These are phyloP conservation scores for Macrostomum lignano DNA, from an alignment of 1,140 invertebrate genomes.

Conservation along the genomic window DNA sequence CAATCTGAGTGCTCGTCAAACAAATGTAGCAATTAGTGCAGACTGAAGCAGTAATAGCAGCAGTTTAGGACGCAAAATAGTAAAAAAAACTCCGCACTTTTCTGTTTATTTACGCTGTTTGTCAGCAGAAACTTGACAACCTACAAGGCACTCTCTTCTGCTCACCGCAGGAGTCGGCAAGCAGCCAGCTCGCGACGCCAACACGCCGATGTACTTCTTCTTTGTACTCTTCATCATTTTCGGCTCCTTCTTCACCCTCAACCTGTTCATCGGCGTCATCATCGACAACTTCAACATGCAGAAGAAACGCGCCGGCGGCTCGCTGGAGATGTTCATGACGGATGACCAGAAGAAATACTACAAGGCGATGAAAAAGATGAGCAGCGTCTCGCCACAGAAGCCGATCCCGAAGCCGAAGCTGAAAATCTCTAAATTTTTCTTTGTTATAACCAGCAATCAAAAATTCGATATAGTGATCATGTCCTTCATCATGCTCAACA, in stretches of 20 bases:
- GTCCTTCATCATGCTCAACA: constrained; percentile 90
- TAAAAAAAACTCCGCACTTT: too few relatives aligned
- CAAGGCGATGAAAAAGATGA: constrained; percentile 98
- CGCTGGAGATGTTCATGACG: constrained; percentile 96
- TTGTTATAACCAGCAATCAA: constrained; percentile 82
- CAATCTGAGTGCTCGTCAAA: too few relatives aligned
- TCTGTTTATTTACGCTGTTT: too few relatives aligned
- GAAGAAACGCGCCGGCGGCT: constrained; percentile 90
- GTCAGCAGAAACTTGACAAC: too few relatives aligned
- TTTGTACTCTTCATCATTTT: constrained; percentile 92
- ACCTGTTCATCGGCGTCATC: constrained; percentile 88
- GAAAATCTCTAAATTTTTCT: constrained; percentile 59
- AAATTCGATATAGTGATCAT: constrained; percentile 98
- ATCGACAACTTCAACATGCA: constrained; percentile 96
- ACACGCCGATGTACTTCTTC: constrained; percentile 86
- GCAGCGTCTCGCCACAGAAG: constrained; percentile 82
- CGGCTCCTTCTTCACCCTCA: constrained; percentile 82
- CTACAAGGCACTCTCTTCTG: too few relatives aligned
- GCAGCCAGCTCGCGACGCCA: constrained; percentile 69
- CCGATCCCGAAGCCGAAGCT: constrained; percentile 61
- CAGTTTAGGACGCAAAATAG: too few relatives aligned
- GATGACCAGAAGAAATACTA: constrained; percentile 99
- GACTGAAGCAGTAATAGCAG: too few relatives aligned
- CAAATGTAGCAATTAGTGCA: too few relatives aligned
- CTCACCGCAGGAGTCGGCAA: too few relatives aligned